Evolutionary conservation across 2,888 invertebrate species (phyloP), one percentile per base, ranked within the genome.

Genomic region (Dascillus cervinus): DNA sequence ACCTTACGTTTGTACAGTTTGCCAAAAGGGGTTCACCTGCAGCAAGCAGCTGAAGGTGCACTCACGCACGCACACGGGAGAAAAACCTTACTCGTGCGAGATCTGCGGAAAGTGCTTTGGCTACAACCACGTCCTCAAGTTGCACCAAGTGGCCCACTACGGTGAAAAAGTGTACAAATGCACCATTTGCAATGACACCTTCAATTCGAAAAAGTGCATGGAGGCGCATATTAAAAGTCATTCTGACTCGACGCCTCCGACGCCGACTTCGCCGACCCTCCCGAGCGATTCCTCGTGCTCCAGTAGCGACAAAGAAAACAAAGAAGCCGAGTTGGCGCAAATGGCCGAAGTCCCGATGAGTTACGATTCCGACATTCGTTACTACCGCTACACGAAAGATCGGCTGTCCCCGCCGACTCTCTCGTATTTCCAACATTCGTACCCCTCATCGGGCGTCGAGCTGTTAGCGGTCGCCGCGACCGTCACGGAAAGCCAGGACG

Each of bases 121-220:
- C 4, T 90, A 91, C 64, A 90, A 90, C 59, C 90, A 90, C 60
- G 90, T 91, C 3, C 67, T 90, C 36, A 90, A 90, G 62, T 66
- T 90, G 31, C 91, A 91, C 38, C 63, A 64, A 45, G 89, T 90
- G 17, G 87, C 89, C 47, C 91, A 91, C 62, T 89, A 86, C 51
- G 90, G 90, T 0, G 86, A 90, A 58, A 88, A 90, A 54, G 88
- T 90, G 38, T 90, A 91, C 67, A 88, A 90, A 52, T 91, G 91
- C 62, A 90, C 89, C 2, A 82, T 90, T 12, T 91, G 91, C 63
- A 85, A 89, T 52, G 85, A 87, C 50, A 90, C 89, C 0, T 91
- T 91, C 57, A 87, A 82, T 52, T 89, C 85, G 13, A 90, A 90
- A 63, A 90, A 90, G 58, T 82, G 82, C 47, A 86, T 91, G 84